phyloP scores from a whole-genome alignment of 2,888 invertebrate genomes.

The Artemia sinica region DNA sequence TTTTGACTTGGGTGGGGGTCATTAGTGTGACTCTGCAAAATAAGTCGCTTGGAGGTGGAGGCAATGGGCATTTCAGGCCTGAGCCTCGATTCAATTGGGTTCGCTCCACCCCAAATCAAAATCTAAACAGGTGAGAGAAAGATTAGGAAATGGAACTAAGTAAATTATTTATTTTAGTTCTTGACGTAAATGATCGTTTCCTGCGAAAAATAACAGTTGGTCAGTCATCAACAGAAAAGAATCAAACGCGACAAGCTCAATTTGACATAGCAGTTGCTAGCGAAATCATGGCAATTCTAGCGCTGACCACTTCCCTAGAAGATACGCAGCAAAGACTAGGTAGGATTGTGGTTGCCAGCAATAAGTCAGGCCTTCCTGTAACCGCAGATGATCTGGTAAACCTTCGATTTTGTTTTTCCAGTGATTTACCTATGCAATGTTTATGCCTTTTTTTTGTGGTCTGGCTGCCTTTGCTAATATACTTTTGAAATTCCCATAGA shows the following conservation, averaged over 20 bases:
- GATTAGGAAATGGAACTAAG: not conserved
- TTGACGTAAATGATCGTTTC: constrained; percentile 90
- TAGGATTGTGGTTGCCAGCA: constrained; percentile 77
- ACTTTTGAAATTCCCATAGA: no score
- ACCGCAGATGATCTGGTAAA: constrained; percentile 74
- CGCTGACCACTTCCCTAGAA: constrained; percentile 52
- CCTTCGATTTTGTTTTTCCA: no score
- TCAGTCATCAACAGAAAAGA: constrained; percentile 77
- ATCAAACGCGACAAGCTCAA: constrained; percentile 56
- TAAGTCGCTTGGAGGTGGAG: no score
- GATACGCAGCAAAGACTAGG: constrained; percentile 78
- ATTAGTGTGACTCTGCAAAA: no score
- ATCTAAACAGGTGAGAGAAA: no score
- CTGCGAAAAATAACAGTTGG: constrained; percentile 84
- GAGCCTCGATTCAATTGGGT: no score
- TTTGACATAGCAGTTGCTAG: constrained; percentile 92
- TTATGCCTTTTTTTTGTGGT: no score
- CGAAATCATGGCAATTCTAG: constrained; percentile 95
- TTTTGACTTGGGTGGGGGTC: no score
- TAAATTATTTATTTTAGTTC: constrained; percentile 41
- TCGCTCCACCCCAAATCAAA: no score
- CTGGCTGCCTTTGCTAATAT: no score
- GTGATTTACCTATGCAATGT: no score
- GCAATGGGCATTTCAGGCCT: no score
- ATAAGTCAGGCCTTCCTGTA: constrained; percentile 55